These are phyloP conservation scores for Callimico goeldii DNA, from an alignment of 2,797 vertebrate genomes.

Conservation along the genomic window DNA sequence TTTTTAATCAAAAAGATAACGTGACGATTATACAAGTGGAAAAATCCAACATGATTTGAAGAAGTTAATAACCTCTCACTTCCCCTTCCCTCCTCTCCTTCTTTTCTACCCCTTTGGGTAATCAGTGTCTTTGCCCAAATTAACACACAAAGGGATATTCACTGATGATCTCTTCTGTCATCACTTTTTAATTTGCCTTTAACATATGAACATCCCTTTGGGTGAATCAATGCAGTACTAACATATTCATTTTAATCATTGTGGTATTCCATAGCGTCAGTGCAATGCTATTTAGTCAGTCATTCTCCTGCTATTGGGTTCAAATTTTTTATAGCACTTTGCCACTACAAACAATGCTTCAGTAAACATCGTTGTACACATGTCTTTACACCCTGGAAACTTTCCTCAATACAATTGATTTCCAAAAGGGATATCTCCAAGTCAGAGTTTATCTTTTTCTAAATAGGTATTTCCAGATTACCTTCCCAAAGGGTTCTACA, in stretches of 20 bases:
- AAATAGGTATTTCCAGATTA: neutral
- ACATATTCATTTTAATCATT: neutral
- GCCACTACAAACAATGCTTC: neutral
- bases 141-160: neutral
- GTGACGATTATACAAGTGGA: neutral
- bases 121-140: neutral
- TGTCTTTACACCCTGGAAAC: neutral
- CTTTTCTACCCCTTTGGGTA: neutral
- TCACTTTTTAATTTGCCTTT: neutral
- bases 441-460: neutral
- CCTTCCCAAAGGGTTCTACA: neutral
- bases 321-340: neutral
- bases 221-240: neutral
- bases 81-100: neutral
- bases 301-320: neutral
- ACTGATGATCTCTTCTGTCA: neutral
- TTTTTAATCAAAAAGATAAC: neutral
- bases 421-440: neutral
- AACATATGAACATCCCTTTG: neutral
- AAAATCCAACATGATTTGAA: neutral
- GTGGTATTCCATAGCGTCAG: neutral
- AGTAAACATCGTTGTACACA: neutral
- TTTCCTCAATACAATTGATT: neutral
- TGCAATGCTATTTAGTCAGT: neutral
- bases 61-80: neutral